Conservation (phyloP, 2,797 vertebrate genomes). For the Gastrophryne carolinensis region DNA sequence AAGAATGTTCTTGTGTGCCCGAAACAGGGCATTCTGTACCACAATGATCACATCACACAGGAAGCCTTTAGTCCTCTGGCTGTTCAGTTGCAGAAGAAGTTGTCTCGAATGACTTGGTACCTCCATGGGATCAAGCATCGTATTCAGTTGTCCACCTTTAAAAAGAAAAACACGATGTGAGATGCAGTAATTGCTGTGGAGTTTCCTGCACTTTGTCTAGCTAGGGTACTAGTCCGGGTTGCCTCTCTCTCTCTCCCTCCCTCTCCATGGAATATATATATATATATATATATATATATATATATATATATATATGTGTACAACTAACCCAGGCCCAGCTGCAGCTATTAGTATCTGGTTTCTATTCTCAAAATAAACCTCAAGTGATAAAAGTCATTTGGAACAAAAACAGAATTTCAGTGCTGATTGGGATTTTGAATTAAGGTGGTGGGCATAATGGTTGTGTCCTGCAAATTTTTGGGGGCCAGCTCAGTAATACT, state of each 20-base stretch:
- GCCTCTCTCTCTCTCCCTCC: background rate
- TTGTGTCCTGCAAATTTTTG: no score
- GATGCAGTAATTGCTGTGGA: background rate
- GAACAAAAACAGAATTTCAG: background rate
- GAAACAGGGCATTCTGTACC: slow-evolving; percentile 98
- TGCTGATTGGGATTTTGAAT: background rate
- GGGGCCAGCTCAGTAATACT: no score
- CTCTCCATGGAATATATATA: no score
- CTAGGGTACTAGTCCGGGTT: background rate
- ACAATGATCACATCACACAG: slow-evolving; percentile 99
- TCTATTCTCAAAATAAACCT: background rate
- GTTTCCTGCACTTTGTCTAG: background rate
- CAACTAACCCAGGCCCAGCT: slow-evolving; percentile 18
- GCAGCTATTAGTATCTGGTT: slow-evolving; percentile 16
- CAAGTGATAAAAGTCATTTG: background rate
- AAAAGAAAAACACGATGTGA: slow-evolving; percentile 46
- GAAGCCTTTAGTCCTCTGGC: slow-evolving; percentile 97
- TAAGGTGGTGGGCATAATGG: no score
- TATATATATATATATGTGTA: no score
- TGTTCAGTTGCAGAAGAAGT: slow-evolving; percentile 98
- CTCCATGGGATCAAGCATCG: slow-evolving; percentile 97
- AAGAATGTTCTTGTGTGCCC: slow-evolving; percentile 98
- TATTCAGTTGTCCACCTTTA: slow-evolving; percentile 91
- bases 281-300: no score
- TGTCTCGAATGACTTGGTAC: slow-evolving; percentile 97